Conservation (phyloP, 2,113 vertebrate species). For the Tauraco erythrolophus region DNA sequence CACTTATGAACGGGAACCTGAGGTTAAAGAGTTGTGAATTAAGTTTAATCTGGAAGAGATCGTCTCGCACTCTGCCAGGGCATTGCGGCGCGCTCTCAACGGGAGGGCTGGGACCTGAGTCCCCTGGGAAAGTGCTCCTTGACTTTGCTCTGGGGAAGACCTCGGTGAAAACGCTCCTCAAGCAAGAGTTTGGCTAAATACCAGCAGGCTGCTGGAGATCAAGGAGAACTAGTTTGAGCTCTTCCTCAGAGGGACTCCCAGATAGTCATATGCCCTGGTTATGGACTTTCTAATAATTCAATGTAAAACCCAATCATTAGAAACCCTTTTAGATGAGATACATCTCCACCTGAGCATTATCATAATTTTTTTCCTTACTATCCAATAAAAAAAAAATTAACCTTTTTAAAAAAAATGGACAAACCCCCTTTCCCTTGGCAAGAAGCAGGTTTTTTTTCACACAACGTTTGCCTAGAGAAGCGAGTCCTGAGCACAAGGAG, state of each 20-base stretch:
- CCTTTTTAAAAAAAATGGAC: neutral
- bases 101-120: neutral
- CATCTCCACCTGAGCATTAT: neutral
- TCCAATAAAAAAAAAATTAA: constrained; percentile 19
- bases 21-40: constrained; percentile 60
- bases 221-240: neutral
- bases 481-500: neutral
- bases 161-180: neutral
- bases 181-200: neutral
- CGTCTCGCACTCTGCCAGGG: neutral
- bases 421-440: neutral
- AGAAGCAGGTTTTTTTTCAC: neutral
- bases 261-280: neutral
- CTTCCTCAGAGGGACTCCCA: neutral
- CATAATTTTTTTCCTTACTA: neutral
- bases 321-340: constrained; percentile 9
- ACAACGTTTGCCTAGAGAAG: neutral
- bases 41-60: constrained; percentile 28
- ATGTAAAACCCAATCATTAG: neutral
- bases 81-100: rapidly evolving
- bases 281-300: constrained; percentile 20
- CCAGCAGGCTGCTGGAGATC: neutral
- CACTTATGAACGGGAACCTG: constrained; percentile 17
- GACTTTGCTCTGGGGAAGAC: neutral
- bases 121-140: neutral